Conservation (phyloP, 2,797 vertebrate species). For the Danionella dracula region DNA sequence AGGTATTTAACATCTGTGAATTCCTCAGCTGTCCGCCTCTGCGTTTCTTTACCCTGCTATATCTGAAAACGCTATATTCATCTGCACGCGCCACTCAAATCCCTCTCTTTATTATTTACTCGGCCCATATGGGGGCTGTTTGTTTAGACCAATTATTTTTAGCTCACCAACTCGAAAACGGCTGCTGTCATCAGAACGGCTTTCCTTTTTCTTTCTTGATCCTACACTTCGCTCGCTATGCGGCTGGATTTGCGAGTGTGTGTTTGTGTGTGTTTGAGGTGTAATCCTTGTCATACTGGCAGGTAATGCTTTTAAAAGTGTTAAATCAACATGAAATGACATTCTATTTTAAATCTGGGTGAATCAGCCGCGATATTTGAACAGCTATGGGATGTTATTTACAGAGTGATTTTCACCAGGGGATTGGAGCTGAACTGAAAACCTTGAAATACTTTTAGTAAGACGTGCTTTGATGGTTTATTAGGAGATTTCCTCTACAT, state of each 20-base stretch:
- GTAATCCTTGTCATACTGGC: constrained; percentile 40
- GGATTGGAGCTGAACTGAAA: no score
- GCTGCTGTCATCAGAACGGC: constrained; percentile 44
- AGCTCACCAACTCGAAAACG: constrained; percentile 48
- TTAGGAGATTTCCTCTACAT: no score
- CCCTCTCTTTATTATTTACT: constrained; percentile 44
- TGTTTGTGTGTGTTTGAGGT: constrained; percentile 35
- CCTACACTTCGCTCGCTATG: neutral
- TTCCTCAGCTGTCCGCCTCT: constrained; percentile 34
- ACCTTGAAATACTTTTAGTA: no score
- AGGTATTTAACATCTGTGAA: constrained; percentile 51
- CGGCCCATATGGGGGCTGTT: constrained; percentile 47
- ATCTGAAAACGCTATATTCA: constrained; percentile 11
- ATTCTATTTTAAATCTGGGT: no score
- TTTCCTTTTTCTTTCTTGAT: neutral
- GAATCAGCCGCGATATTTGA: no score
- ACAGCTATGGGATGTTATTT: no score
- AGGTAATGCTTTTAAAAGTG: neutral
- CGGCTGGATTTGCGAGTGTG: constrained; percentile 30
- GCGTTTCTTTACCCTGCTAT: constrained; percentile 4
- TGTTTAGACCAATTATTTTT: constrained; percentile 60
- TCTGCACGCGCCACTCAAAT: constrained; percentile 14
- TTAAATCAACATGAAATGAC: neutral
- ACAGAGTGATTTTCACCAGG: no score
- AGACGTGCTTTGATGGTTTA: no score